These are phyloP conservation scores for Mesitornis unicolor DNA, from an alignment of 2,113 vertebrate species.

Conservation along the genomic window DNA sequence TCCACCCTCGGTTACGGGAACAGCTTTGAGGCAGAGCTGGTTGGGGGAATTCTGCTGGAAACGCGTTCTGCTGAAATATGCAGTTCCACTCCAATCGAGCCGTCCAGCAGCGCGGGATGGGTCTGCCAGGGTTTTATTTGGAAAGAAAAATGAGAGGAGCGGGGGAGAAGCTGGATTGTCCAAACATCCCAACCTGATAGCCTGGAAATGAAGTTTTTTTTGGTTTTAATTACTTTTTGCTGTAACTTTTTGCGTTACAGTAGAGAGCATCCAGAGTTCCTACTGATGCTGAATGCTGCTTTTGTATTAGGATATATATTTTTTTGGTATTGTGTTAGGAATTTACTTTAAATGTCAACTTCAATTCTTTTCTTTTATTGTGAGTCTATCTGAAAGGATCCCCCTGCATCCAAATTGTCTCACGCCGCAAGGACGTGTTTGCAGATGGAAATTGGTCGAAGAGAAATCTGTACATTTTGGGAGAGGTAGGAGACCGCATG, in stretches of 20 bases:
- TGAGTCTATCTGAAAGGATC: not conserved
- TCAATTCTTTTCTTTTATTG: not conserved
- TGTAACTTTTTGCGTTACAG: not conserved
- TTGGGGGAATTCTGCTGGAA: slow-evolving; percentile 15
- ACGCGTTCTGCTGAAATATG: not conserved
- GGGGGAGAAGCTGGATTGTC: not conserved
- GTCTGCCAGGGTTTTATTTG: not conserved
- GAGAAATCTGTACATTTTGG: not conserved
- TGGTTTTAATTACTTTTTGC: not conserved
- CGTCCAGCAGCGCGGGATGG: not conserved
- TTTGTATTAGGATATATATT: no score
- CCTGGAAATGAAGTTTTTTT: not conserved
- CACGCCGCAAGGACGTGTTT: not conserved
- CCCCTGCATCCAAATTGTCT: not conserved
- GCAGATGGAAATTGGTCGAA: not conserved
- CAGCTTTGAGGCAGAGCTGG: not conserved
- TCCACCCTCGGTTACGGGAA: not conserved
- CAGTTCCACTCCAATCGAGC: not conserved
- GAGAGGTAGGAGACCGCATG: not conserved
- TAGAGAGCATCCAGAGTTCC: not conserved
- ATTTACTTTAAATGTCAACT: not conserved
- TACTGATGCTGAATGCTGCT: not conserved
- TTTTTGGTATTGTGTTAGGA: not conserved
- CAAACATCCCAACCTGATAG: not conserved
- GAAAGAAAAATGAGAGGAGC: not conserved